Evolutionary conservation across 2,797 vertebrate genomes (phyloP).

Genomic region (Aplochiton taeniatus): DNA sequence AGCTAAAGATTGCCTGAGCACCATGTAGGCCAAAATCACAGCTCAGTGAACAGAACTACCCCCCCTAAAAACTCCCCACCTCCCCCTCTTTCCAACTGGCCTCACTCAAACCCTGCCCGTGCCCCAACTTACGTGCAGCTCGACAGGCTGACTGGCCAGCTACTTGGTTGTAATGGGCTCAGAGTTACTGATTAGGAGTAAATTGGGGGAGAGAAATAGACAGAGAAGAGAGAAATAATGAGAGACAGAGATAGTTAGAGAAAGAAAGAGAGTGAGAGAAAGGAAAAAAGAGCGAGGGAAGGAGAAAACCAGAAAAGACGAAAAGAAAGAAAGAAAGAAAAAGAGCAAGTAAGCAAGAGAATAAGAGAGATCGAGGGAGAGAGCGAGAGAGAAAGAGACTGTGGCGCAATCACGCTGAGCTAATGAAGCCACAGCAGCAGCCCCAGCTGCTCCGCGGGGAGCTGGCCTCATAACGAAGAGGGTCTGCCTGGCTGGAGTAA

Average conservation of each 20-base stretch:
- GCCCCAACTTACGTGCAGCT: constrained; percentile 23
- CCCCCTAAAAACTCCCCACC: constrained; percentile 43
- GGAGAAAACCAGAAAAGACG: constrained; percentile 23
- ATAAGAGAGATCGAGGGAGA: neutral
- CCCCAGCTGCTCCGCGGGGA: constrained; percentile 68
- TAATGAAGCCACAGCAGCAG: constrained; percentile 71
- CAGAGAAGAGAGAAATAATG: constrained; percentile 28
- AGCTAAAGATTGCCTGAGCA: constrained; percentile 27
- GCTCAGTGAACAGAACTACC: constrained; percentile 19
- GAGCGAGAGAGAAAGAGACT: constrained; percentile 32
- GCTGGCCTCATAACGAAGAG: constrained; percentile 72
- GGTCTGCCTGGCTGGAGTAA: constrained; percentile 72
- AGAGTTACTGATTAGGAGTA: constrained; percentile 43
- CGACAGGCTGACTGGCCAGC: constrained; percentile 15
- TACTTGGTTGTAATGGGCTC: constrained; percentile 50
- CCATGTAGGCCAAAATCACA: constrained; percentile 10
- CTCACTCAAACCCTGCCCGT: constrained; percentile 24
- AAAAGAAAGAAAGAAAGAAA: neutral
- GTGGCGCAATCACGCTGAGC: constrained; percentile 55
- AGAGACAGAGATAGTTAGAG: constrained; percentile 7
- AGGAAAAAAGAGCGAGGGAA: constrained; percentile 19
- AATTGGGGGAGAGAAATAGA: constrained; percentile 37
- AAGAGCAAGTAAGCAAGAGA: constrained; percentile 5
- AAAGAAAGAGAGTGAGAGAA: neutral
- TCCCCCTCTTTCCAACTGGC: constrained; percentile 42